Percentiles rank a stretch among this genome's conserved stretches.
These are phyloP conservation scores for Sinocyclocheilus rhinocerous DNA, from an alignment of 2,113 vertebrate genomes.

Conservation along the genomic window DNA sequence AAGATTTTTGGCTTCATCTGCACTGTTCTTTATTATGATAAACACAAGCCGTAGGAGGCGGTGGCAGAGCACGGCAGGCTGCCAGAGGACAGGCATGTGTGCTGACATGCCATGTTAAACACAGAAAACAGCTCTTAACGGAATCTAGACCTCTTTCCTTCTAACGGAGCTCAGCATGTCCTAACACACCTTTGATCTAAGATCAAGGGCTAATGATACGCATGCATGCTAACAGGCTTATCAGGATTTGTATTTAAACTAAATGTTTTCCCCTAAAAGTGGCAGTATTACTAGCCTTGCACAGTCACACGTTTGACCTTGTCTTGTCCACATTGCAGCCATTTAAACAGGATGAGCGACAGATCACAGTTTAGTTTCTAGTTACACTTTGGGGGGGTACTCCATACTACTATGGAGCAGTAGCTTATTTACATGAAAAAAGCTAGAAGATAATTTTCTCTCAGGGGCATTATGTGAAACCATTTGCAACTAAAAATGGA, in stretches of 20 bases:
- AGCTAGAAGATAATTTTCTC: too few species aligned
- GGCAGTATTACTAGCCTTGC: not conserved
- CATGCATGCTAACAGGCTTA: not conserved
- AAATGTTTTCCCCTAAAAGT: not conserved
- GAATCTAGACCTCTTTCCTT: not conserved
- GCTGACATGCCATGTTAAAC: not conserved
- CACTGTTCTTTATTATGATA: slow-evolving; percentile 18
- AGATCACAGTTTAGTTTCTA: not conserved
- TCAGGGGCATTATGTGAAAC: too few species aligned
- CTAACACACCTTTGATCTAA: slow-evolving; percentile 12
- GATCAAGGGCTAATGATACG: not conserved
- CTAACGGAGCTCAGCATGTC: not conserved
- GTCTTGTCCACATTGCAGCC: not conserved
- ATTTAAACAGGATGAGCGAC: not conserved
- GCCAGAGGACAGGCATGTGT: slow-evolving; percentile 26
- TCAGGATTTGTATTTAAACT: slow-evolving; percentile 2
- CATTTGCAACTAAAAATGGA: too few species aligned
- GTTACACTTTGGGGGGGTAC: not conserved
- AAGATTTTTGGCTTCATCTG: slow-evolving; percentile 32
- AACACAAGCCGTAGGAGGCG: slow-evolving; percentile 30
- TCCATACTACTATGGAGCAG: too few species aligned
- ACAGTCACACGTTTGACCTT: not conserved
- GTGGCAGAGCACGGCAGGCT: not conserved
- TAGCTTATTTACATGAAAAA: too few species aligned
- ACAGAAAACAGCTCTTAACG: not conserved